Conservation (phyloP, 2,113 vertebrate genomes). For the Stictonetta naevosa region DNA sequence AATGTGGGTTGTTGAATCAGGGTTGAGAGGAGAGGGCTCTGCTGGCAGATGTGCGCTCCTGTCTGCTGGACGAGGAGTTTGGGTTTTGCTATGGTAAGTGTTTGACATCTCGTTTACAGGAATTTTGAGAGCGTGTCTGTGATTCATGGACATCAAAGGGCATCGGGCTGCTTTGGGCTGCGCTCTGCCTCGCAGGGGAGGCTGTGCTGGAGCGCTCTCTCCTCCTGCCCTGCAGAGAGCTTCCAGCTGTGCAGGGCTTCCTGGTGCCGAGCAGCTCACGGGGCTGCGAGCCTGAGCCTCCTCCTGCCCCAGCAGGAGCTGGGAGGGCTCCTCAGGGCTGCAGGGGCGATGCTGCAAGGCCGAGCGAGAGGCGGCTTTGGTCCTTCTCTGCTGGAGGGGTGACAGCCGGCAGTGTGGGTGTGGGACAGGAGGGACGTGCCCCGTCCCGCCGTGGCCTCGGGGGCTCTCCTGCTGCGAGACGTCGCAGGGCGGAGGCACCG, state of each 20-base stretch:
- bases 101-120: constrained; percentile 75
- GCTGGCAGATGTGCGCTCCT: constrained; percentile 53
- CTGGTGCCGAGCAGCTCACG: neutral
- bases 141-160: constrained; percentile 75
- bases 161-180: constrained; percentile 28
- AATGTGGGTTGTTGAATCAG: constrained; percentile 67
- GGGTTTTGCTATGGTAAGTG: constrained; percentile 68
- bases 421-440: neutral
- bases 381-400: neutral
- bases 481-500: neutral
- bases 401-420: neutral
- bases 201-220: constrained; percentile 38
- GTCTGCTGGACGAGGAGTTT: constrained; percentile 48
- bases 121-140: constrained; percentile 67
- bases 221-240: constrained; percentile 10
- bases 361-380: neutral
- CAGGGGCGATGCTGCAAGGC: neutral
- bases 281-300: neutral
- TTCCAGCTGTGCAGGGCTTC: constrained; percentile 9
- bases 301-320: neutral
- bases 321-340: neutral
- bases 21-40: constrained; percentile 66
- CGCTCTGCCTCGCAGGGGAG: constrained; percentile 21
- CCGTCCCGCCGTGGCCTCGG: neutral
- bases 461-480: neutral